These are phyloP conservation scores for Podargus strigoides DNA, from an alignment of 2,797 vertebrate genomes.

Conservation along the genomic window DNA sequence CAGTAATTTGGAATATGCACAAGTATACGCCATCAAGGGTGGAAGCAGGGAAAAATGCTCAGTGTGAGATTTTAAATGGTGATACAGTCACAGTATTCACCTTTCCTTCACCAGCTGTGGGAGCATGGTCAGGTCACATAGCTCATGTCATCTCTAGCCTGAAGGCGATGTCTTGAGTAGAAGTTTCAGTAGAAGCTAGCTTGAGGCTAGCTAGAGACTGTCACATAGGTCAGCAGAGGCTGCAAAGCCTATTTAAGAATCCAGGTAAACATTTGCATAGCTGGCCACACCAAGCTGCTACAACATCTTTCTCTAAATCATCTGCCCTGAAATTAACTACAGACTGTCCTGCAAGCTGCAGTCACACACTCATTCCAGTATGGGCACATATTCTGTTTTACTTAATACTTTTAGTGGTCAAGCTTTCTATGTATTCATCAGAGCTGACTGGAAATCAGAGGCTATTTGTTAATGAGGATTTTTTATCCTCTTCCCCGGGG, in stretches of 20 bases:
- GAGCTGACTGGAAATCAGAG: background rate
- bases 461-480: background rate
- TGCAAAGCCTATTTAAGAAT: background rate
- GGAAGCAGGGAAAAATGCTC: background rate
- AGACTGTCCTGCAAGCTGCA: background rate
- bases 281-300: background rate
- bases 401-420: background rate
- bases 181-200: background rate
- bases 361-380: background rate
- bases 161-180: background rate
- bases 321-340: background rate
- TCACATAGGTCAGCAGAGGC: background rate
- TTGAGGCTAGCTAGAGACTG: background rate
- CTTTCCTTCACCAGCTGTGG: background rate
- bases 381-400: background rate
- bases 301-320: background rate
- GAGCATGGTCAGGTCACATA: background rate
- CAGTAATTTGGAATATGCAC: background rate
- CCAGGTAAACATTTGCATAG: background rate
- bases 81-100: background rate
- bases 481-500: background rate
- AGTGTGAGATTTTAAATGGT: background rate
- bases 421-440: background rate
- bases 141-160: background rate
- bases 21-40: background rate